Evolutionary conservation across 2,797 vertebrate species (phyloP), one percentile per base, ranked within the genome.

Genomic region (Rhabdophis nuchalis): DNA sequence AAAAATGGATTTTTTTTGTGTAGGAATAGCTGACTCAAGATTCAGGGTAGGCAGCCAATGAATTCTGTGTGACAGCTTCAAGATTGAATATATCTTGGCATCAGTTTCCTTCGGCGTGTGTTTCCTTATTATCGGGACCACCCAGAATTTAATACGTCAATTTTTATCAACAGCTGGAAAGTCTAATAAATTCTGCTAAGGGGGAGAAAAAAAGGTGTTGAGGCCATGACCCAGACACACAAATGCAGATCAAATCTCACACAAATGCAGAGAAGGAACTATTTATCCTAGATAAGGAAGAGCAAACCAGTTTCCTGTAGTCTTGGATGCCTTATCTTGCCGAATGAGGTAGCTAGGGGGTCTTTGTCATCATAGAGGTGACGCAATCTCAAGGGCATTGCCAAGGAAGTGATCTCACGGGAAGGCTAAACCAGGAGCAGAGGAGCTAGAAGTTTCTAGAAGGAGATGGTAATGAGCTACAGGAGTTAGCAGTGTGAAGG

Each of bases 121-220:
- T 87, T 90, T 93, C 32, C 89, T 56, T 52, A 85, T 92, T 77
- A 56, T 36, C 36, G 50, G 68, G 91, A 92, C 93, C 86, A 90
- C 91, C 89, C 89, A 90, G 89, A 85, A 90, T 14, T 32, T 82
- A 89, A 56, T 56, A 77, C 86, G n/a, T 23, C 90, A 58, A 32
- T 58, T 87, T 90, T 90, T 87, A 93, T 41, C 52, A 50, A 91
- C 91, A 87, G 88, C 52, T 92, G 91, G 91, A 90, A 87, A 93
- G 77, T 61, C 85, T 85, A 89, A 93, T 87, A 85, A 92, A 68
- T 90, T 85, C 85, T 85, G 50, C 72, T 85, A 61, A 92, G 12
- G 64, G 91, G 85, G 29, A 56, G 5, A 53, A 54, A 57, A 20
- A 57, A 92, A 68, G 12, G 27, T 68, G 27, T 86, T 8, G 85